Evolutionary conservation across 1,140 invertebrate genomes (phyloP), one percentile per base, ranked within the genome.

Genomic region (Medauroidea extradentata): DNA sequence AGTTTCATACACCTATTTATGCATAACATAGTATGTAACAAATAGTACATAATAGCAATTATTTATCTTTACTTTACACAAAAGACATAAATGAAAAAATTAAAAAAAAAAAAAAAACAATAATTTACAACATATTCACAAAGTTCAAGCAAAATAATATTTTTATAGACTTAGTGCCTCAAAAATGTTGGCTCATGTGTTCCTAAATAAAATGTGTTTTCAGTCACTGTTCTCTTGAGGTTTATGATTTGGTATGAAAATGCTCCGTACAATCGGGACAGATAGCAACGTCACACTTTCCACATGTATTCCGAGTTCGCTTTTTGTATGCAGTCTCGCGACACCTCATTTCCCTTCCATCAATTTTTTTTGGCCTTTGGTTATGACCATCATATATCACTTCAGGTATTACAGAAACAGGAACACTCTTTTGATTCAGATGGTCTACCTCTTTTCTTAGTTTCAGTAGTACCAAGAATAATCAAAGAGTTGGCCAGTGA

Each of bases 401-500:
- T 46, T 46, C 18, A 7, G 18, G 24, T 19, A n/a, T 13, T 25
- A 46, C 44, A 5, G 18, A 5, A 19, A 13, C 4, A 7, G 3
- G 3, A n/a, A 27, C 48, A 41, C 39, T 34, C n/a, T 55, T 50
- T 13, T 39, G 41, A 16, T 27, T 18, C 34, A n/a, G 59, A 42
- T 16, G 53, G 59, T 50, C 44, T 41, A 39, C 53, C 42, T 16
- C 34, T 14, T 23, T 39, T 48, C 44, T 46, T 39, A 16, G 50
- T 21, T 49, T 29, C 44, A n/a, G 21, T 27, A n/a, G 16, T 60
- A 46, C 43, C 43, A 2, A 48, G 25, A 43, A 29, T 27, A 18
- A 58, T 58, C 38, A 57, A 38, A 0, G 54, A 48, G 21, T 25
- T 16, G 18, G 58, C 58, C 29, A 60, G 29, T n/a, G 52, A 56